Evolutionary conservation across 2,113 vertebrate genomes (phyloP).

Genomic region (Microcebus griseorufus): DNA sequence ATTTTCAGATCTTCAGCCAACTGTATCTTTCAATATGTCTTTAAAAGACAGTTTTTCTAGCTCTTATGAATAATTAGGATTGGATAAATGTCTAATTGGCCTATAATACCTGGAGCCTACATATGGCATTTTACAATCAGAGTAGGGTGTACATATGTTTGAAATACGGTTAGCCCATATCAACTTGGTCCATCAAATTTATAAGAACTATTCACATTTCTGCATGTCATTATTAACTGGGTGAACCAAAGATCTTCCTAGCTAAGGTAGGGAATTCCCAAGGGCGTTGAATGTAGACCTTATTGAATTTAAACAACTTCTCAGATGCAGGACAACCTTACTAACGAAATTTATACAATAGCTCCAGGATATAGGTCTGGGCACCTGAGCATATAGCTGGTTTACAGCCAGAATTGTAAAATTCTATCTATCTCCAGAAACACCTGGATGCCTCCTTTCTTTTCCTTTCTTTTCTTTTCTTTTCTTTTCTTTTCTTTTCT

Average conservation of each 20-base stretch:
- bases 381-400: neutral
- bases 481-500: neutral
- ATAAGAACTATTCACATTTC: neutral
- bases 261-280: neutral
- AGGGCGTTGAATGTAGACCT: neutral
- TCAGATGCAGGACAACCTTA: neutral
- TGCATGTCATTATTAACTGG: neutral
- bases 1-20: neutral
- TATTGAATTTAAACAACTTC: neutral
- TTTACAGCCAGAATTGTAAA: neutral
- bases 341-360: neutral
- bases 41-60: neutral
- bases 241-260: neutral
- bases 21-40: neutral
- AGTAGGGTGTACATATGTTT: neutral
- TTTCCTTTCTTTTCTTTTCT: too few relatives aligned
- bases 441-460: neutral
- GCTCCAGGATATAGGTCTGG: neutral
- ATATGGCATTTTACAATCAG: neutral
- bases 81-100: neutral
- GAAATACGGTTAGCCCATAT: neutral
- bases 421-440: neutral
- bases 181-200: neutral
- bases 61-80: neutral
- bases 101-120: neutral